phyloP scores from a whole-genome alignment of 1,140 invertebrate species.

The Bicyclus anynana region DNA sequence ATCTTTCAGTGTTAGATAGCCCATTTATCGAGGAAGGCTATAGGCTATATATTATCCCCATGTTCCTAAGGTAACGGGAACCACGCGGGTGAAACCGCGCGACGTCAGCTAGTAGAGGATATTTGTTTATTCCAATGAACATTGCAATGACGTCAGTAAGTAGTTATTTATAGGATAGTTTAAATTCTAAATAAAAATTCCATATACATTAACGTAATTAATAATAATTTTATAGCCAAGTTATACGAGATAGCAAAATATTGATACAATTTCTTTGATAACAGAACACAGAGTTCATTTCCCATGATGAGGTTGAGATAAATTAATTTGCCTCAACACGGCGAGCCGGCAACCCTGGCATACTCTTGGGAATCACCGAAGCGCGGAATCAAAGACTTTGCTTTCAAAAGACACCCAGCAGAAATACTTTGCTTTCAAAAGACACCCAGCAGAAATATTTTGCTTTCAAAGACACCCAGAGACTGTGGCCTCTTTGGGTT shows the following conservation, averaged over 20 bases:
- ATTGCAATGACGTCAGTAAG: too few species aligned
- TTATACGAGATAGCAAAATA: not conserved
- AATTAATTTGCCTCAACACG: not conserved
- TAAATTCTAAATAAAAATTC: too few species aligned
- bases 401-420: constrained; percentile 25
- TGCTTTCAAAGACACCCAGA: constrained; percentile 25
- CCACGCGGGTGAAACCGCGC: too few species aligned
- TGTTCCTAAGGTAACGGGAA: too few species aligned
- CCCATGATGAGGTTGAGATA: not conserved
- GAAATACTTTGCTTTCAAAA: constrained; percentile 25
- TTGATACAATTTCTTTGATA: not conserved
- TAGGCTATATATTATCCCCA: too few species aligned
- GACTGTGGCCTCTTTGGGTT: constrained; percentile 18
- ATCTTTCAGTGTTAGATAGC: too few species aligned
- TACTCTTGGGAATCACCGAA: constrained; percentile 15
- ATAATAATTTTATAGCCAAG: too few species aligned
- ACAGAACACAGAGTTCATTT: not conserved
- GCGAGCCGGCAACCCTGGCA: constrained; percentile 7
- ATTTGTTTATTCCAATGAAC: too few species aligned
- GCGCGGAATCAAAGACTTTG: constrained; percentile 24
- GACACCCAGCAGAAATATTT: constrained; percentile 22
- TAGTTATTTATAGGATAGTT: too few species aligned
- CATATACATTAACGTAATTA: too few species aligned
- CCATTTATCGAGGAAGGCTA: too few species aligned
- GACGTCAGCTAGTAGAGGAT: too few species aligned